A percentile compares a stretch with the other conserved stretches of the same genome.
These are phyloP conservation scores for Muscidifurax raptorellus DNA, from an alignment of 1,140 invertebrate genomes.

Conservation along the genomic window DNA sequence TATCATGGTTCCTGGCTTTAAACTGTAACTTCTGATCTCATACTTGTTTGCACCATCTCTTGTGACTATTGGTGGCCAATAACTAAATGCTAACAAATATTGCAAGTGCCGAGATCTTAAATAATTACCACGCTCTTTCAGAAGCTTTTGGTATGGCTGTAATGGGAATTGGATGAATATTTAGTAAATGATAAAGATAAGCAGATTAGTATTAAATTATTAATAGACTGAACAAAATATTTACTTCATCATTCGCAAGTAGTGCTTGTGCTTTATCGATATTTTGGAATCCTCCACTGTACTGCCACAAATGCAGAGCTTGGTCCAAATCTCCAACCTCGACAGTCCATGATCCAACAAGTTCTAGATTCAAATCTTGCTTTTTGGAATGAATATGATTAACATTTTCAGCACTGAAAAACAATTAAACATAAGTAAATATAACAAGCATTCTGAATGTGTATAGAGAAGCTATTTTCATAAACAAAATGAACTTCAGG, in stretches of 20 bases:
- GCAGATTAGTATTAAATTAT: slow-evolving; percentile 1
- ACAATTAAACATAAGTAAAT: not conserved
- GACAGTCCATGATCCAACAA: slow-evolving; percentile 91
- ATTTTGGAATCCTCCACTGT: slow-evolving; percentile 92
- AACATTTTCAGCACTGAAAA: slow-evolving; percentile 86
- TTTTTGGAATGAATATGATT: slow-evolving; percentile 86
- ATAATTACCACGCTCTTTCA: slow-evolving; percentile 88
- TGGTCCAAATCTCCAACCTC: slow-evolving; percentile 98
- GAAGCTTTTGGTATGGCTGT: slow-evolving; percentile 86
- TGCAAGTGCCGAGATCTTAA: slow-evolving; percentile 93
- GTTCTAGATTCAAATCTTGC: slow-evolving; percentile 82
- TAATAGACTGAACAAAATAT: not conserved
- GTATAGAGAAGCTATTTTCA: not conserved
- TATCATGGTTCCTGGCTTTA: slow-evolving; percentile 98
- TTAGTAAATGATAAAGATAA: not conserved
- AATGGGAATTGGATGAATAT: slow-evolving; percentile 47
- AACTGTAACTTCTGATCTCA: slow-evolving; percentile 93
- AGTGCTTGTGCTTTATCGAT: slow-evolving; percentile 87
- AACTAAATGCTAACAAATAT: slow-evolving; percentile 93
- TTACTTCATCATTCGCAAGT: slow-evolving; percentile 84
- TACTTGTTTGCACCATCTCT: slow-evolving; percentile 89
- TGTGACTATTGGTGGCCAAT: slow-evolving; percentile 89
- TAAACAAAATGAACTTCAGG: not conserved
- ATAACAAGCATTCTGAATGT: not conserved
- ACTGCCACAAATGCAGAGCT: slow-evolving; percentile 95